A percentile compares a stretch with the other conserved stretches of the same genome.
These are phyloP conservation scores for Characodon lateralis DNA, from an alignment of 2,797 vertebrate species.

Conservation along the genomic window DNA sequence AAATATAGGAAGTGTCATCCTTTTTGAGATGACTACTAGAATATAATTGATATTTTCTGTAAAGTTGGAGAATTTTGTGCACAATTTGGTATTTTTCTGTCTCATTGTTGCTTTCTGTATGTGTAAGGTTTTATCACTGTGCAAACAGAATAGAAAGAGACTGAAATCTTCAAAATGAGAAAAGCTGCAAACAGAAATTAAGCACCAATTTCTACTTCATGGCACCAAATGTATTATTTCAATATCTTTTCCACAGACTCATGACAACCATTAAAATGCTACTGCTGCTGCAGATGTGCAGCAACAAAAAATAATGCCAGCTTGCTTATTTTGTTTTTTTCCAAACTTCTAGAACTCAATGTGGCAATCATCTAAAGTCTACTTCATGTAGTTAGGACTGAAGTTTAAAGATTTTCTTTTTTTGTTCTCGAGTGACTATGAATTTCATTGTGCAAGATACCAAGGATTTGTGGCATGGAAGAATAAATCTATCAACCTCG, in stretches of 20 bases:
- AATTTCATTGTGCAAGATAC: slow-evolving; percentile 4
- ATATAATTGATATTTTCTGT: slow-evolving; percentile 27
- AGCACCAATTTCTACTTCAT: not conserved
- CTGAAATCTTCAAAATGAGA: slow-evolving; percentile 10
- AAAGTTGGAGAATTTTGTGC: slow-evolving; percentile 34
- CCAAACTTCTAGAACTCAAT: not conserved
- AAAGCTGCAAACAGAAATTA: not conserved
- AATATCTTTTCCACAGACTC: not conserved
- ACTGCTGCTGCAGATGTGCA: not conserved
- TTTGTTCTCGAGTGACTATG: not conserved
- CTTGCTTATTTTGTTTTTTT: not conserved
- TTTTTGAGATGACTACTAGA: slow-evolving; percentile 16
- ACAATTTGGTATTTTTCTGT: slow-evolving; percentile 44
- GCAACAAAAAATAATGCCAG: not conserved
- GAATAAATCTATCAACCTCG: not conserved
- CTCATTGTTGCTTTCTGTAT: slow-evolving; percentile 34
- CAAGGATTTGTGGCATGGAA: slow-evolving; percentile 35
- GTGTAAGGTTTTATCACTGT: slow-evolving; percentile 40
- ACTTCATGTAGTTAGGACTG: not conserved
- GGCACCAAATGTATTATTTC: not conserved
- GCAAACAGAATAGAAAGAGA: slow-evolving; percentile 32
- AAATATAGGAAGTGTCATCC: slow-evolving; percentile 24
- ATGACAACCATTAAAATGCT: not conserved
- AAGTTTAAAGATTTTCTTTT: not conserved
- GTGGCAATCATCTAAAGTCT: not conserved